Percentiles rank a stretch among this genome's conserved stretches.
Conservation (phyloP, 2,797 vertebrate genomes). For the Knipowitschia caucasica region DNA sequence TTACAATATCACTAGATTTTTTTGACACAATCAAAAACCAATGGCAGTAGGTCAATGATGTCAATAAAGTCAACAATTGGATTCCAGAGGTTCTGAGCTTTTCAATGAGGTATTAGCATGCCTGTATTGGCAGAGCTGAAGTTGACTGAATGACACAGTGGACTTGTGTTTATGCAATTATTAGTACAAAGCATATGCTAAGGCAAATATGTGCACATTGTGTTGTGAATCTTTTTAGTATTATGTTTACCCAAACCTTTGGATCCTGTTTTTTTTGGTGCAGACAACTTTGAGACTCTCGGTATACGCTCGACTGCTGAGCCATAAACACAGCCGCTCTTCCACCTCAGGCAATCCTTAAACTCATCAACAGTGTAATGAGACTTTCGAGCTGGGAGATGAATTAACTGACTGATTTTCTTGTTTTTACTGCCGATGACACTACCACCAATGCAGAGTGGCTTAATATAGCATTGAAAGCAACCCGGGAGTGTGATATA, state of each 20-base stretch:
- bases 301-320: constrained; percentile 49
- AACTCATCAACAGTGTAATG: constrained; percentile 78
- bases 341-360: constrained; percentile 68
- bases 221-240: constrained; percentile 1
- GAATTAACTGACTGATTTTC: constrained; percentile 79
- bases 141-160: too few species aligned
- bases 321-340: constrained; percentile 64
- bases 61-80: too few species aligned
- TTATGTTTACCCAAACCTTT: too few species aligned
- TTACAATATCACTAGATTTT: too few species aligned
- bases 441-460: constrained; percentile 31
- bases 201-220: too few species aligned
- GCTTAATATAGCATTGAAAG: constrained; percentile 52
- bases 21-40: too few species aligned
- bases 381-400: constrained; percentile 75
- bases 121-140: too few species aligned
- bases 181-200: too few species aligned
- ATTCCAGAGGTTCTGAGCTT: too few species aligned
- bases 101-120: too few species aligned
- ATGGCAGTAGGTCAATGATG: too few species aligned
- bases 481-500: constrained; percentile 41
- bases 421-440: constrained; percentile 34
- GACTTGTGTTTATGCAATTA: too few species aligned
- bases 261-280: constrained; percentile 65
- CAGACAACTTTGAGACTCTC: constrained; percentile 49